phyloP scores from a whole-genome alignment of 2,113 vertebrate species.

The Micromys minutus region DNA sequence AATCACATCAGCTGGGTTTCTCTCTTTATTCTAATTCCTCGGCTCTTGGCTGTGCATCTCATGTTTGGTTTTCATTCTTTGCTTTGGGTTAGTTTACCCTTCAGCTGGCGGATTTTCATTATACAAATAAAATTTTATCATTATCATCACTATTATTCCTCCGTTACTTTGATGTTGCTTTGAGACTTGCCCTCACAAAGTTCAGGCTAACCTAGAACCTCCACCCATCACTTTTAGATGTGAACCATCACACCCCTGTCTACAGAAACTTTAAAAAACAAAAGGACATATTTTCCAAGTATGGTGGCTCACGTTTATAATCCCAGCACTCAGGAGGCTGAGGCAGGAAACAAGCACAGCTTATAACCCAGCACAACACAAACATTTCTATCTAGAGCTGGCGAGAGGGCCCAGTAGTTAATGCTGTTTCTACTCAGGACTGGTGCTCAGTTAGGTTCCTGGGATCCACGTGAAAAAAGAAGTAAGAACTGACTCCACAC shows the following conservation, averaged over 20 bases:
- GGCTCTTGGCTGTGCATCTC: background rate
- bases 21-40: background rate
- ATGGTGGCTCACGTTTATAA: background rate
- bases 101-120: slow-evolving; percentile 16
- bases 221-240: background rate
- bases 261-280: background rate
- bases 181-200: background rate
- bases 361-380: background rate
- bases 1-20: background rate
- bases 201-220: background rate
- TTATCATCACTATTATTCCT: background rate
- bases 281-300: background rate
- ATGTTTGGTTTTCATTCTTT: slow-evolving; percentile 29
- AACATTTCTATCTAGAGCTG: background rate
- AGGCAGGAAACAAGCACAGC: background rate
- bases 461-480: background rate
- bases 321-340: background rate
- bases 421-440: no score
- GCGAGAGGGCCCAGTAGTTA: background rate
- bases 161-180: background rate
- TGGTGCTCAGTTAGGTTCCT: background rate
- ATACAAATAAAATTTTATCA: background rate
- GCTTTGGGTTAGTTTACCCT: slow-evolving; percentile 16
- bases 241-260: background rate
- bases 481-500: background rate